Evolutionary conservation across 2,113 vertebrate genomes (phyloP), one percentile per base, ranked within the genome.

Genomic region (Oreamnos americanus): DNA sequence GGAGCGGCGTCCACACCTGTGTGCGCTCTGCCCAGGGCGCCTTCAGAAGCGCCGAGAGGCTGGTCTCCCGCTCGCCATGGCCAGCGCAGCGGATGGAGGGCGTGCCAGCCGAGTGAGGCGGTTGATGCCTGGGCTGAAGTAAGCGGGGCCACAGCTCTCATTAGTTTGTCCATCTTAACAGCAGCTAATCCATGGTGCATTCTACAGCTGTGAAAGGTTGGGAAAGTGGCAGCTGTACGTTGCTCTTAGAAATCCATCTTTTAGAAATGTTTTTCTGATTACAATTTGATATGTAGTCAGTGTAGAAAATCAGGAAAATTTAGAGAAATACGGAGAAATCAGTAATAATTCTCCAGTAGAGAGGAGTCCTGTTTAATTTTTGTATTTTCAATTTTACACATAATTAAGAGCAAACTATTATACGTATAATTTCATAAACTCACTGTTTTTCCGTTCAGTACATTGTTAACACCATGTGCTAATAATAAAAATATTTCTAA

Each of bases 221-320:
- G 67, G 67, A 83, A 71, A 19, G n/a, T 67, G 15, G 36, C 43
- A 78, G 23, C 14, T 60, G 0, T 55, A n/a, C 49, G 60, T 71
- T 90, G 10, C 79, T 90, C 89, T 95, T 97, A 25, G 33, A 97
- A 96, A 84, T 92, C 5, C 43, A 26, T 36, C 82, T 39, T 82
- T 81, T 17, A 60, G 4, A 30, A 36, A 36, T 51, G 17, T 90
- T 94, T 92, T 85, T 79, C 45, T 49, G 47, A 43, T 86, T 67
- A 91, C 36, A 87, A 49, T 64, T n/a, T 53, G 51, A 82, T 76
- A 16, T 16, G 33, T 51, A 1, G 57, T 83, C 13, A 45, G 33
- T 71, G 23, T 15, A 7, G 26, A 92, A 90, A 94, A 39, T 67
- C 36, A 84, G 43, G 25, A 94, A 33, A 94, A 90, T 49, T 28